These are phyloP conservation scores for Cheilosia impressa DNA, from an alignment of 2,888 invertebrate species.

Conservation along the genomic window DNA sequence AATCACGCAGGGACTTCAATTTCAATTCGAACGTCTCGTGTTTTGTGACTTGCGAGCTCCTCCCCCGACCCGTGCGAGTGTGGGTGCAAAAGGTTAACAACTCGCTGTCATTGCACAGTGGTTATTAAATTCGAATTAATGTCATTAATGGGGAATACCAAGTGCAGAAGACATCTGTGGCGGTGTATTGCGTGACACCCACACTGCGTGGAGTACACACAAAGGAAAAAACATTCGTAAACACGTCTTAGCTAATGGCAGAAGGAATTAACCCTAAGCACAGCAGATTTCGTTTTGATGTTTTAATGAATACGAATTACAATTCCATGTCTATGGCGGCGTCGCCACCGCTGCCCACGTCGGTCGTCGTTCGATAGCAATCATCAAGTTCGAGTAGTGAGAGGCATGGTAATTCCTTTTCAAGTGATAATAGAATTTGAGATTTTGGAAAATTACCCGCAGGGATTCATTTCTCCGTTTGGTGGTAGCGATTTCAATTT, in stretches of 20 bases:
- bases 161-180: slow-evolving; percentile 22
- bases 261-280: slow-evolving; percentile 61
- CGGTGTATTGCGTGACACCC: slow-evolving; percentile 8
- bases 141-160: slow-evolving; percentile 33
- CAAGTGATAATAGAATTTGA: slow-evolving; percentile 49
- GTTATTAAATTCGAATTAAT: slow-evolving; percentile 69
- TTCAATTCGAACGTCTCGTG: slow-evolving; percentile 20
- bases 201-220: not conserved
- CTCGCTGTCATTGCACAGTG: slow-evolving; percentile 32
- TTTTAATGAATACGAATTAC: slow-evolving; percentile 52
- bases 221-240: slow-evolving; percentile 25
- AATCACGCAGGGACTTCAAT: slow-evolving; percentile 43
- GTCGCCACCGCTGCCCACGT: not conserved
- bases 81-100: slow-evolving; percentile 58
- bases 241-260: slow-evolving; percentile 52
- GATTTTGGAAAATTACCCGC: slow-evolving; percentile 10
- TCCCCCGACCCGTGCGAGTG: not conserved
- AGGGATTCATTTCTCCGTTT: slow-evolving; percentile 16
- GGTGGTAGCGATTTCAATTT: slow-evolving; percentile 43
- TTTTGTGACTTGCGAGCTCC: slow-evolving; percentile 27
- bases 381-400: slow-evolving; percentile 10
- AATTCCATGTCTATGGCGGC: slow-evolving; percentile 4
- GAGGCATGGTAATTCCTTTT: slow-evolving; percentile 34
- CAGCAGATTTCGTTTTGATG: slow-evolving; percentile 63
- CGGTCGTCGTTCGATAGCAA: slow-evolving; percentile 8